phyloP scores from a whole-genome alignment of 2,113 vertebrate genomes.

The Sinocyclocheilus anshuiensis region DNA sequence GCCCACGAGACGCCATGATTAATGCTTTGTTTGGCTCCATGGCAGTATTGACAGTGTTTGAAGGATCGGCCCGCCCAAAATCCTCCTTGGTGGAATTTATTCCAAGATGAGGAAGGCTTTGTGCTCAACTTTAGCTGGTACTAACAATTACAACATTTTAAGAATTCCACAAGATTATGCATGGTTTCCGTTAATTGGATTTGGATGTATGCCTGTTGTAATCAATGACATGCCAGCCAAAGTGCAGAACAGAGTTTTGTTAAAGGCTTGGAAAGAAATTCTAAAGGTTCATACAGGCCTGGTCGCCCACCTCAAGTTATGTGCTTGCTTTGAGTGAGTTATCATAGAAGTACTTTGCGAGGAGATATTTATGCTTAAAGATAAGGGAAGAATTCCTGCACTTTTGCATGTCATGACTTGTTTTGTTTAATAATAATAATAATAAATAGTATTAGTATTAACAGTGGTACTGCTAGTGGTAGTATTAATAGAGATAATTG shows the following conservation, averaged over 20 bases:
- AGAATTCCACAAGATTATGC: conserved; percentile 4
- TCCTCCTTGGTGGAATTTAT: background rate
- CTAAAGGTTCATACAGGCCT: conserved; percentile 18
- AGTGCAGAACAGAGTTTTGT: background rate
- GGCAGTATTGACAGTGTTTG: background rate
- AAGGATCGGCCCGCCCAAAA: background rate
- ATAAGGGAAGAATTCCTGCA: background rate
- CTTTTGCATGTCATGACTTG: background rate
- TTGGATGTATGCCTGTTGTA: background rate
- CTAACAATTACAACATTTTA: background rate
- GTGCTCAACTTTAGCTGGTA: background rate
- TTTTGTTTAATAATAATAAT: no score
- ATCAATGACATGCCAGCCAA: background rate
- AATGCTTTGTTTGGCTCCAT: conserved; percentile 30
- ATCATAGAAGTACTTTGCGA: background rate
- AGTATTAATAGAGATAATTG: no score
- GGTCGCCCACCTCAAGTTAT: background rate
- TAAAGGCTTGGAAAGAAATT: background rate
- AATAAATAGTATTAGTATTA: no score
- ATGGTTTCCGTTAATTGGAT: background rate
- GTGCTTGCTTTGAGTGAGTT: background rate
- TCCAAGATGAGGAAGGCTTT: background rate
- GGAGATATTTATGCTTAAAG: background rate
- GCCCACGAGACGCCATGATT: conserved; percentile 20
- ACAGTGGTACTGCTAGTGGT: no score